Conservation (phyloP, 2,113 vertebrate genomes). For the Patagioenas fasciata region DNA sequence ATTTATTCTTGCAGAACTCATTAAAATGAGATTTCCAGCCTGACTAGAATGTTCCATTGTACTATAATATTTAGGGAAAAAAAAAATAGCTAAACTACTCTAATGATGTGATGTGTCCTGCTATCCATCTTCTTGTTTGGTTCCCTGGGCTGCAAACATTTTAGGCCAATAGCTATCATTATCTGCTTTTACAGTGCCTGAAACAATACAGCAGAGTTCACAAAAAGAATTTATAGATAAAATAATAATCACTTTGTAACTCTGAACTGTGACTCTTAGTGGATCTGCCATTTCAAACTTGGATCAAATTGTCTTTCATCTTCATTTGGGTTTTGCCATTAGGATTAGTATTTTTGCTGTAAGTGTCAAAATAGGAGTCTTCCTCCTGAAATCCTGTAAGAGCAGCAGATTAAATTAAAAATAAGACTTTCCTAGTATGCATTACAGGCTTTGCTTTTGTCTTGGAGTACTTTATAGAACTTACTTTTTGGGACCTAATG, state of each 20-base stretch:
- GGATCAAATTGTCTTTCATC: not conserved
- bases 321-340: not conserved
- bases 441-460: not conserved
- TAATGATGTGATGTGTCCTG: not conserved
- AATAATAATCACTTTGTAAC: not conserved
- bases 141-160: not conserved
- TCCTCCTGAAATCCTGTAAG: not conserved
- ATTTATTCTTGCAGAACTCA: not conserved
- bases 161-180: not conserved
- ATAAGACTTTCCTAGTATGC: not conserved
- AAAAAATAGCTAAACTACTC: not conserved
- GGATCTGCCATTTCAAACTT: not conserved
- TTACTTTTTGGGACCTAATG: not conserved
- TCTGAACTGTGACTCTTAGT: not conserved
- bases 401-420: not conserved
- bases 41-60: not conserved
- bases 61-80: not conserved
- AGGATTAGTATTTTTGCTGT: not conserved
- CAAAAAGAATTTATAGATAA: not conserved
- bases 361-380: not conserved
- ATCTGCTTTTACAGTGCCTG: not conserved
- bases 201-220: not conserved
- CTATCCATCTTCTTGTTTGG: not conserved
- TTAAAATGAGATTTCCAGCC: not conserved
- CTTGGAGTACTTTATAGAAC: not conserved